phyloP scores from a whole-genome alignment of 2,113 vertebrate species.

The Chauna torquata region DNA sequence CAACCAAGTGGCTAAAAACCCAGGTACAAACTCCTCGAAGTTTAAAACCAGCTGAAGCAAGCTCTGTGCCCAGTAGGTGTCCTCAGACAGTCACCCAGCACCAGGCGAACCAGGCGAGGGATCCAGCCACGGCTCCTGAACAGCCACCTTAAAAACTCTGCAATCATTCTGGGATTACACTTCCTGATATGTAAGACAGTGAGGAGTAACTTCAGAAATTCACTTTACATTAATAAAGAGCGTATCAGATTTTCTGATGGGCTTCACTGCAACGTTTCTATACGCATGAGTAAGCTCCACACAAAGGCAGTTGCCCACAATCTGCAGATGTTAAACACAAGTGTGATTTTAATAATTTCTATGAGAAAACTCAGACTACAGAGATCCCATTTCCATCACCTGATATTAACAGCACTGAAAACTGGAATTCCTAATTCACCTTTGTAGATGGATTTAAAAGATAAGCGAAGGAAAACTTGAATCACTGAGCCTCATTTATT shows the following conservation, averaged over 20 bases:
- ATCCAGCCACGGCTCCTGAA: not conserved
- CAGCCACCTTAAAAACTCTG: not conserved
- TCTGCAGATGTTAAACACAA: not conserved
- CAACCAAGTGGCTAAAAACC: not conserved
- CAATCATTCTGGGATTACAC: accelerated
- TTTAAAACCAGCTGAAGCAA: accelerated
- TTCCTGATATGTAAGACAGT: accelerated
- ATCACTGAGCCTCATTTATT: slow-evolving; percentile 16
- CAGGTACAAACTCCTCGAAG: not conserved
- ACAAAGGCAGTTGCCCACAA: accelerated
- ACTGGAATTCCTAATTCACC: not conserved
- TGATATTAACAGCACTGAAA: not conserved
- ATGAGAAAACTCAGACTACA: not conserved
- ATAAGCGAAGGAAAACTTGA: slow-evolving; percentile 12
- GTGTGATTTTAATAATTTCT: accelerated
- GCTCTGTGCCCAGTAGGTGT: slow-evolving; percentile 30
- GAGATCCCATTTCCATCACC: not conserved
- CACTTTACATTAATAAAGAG: accelerated
- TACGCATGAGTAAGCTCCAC: accelerated
- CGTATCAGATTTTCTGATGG: accelerated
- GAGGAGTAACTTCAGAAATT: not conserved
- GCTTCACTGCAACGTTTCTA: accelerated
- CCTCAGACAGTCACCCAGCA: not conserved
- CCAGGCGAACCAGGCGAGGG: accelerated
- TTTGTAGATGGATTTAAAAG: not conserved